These are phyloP conservation scores for Heliconius cydno DNA, from an alignment of 2,888 invertebrate genomes.

Conservation along the genomic window DNA sequence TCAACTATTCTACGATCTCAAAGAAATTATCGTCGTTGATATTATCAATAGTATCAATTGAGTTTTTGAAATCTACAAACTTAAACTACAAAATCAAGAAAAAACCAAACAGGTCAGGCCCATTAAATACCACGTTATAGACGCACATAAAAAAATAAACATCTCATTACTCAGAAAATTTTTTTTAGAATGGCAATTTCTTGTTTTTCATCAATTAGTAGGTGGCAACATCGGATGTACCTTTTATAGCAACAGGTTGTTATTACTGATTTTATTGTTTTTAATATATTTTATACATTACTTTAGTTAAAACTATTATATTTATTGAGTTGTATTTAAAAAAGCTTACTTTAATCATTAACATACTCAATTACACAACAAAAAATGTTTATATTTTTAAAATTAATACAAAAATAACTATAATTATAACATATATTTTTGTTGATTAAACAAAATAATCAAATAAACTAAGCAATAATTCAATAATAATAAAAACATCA, in stretches of 20 bases:
- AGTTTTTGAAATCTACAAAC: not conserved
- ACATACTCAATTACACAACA: too few species aligned
- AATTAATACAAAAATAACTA: too few species aligned
- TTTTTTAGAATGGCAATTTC: constrained; percentile 22
- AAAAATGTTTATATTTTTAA: too few species aligned
- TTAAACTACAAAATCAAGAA: not conserved
- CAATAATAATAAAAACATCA: not conserved
- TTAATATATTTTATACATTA: not conserved
- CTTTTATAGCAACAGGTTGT: constrained; percentile 10
- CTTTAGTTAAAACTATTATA: not conserved
- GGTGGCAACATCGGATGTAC: constrained; percentile 3
- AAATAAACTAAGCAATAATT: not conserved
- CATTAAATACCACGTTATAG: constrained; percentile 10
- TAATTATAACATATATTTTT: too few species aligned
- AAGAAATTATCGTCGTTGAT: not conserved
- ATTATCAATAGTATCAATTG: not conserved
- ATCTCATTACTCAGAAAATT: constrained; percentile 27
- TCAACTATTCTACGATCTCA: not conserved
- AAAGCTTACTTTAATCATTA: not conserved
- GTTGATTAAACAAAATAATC: not conserved
- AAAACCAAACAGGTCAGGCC: constrained; percentile 14
- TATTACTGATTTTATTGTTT: not conserved
- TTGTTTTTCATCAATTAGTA: not conserved
- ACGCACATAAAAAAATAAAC: constrained; percentile 34
- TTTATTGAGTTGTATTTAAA: not conserved